Base-by-base conservation (phyloP, 2,888 invertebrate species). In the Drosophila infuscata region DNA sequence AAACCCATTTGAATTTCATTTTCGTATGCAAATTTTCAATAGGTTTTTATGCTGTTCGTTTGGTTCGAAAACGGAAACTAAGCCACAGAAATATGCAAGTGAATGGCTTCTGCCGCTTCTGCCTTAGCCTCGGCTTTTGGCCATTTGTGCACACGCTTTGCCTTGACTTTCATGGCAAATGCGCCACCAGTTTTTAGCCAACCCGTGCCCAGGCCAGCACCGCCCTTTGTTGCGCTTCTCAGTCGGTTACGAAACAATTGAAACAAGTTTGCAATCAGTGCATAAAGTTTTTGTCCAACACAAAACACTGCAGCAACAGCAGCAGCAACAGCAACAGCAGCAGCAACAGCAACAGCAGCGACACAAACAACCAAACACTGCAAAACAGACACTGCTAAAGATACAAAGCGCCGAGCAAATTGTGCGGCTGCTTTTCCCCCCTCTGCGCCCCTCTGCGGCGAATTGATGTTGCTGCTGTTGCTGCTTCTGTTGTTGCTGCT, bases 191-290 rank as follows among this genome's bases (percentile, higher is more conserved):
- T 35, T 46, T 48, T 57, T 41, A 20, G 46, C 20, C 46, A 46
- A 46, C 25, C 15, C 15, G 8, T 25, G 12, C n/a, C 25, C n/a
- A 33, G 20, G 15, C n/a, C 53, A 49, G 52, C 70, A 15, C 12
- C 36, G 32, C 60, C 35, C 25, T 41, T 46, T 48, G 58, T 38
- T 36, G 48, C 41, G 52, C 66, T 70, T 9, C 58, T 38, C 64
- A 58, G 66, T 70, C 69, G 74, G 66, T 69, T 82, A 62, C 82
- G 73, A 87, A 85, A 85, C 85, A 88, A 86, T 86, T 86, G 85
- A 85, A 86, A 88, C 88, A 85, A 86, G 85, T 86, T 86, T 87
- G 88, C 85, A 86, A 86, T 88, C 85, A 86, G 88, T 85, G 85
- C 83, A 68, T 69, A 85, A 86, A 86, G 81, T 86, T 86, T 88